Conservation (phyloP, 2,888 invertebrate species). For the Lordiphosa andalusiaca region DNA sequence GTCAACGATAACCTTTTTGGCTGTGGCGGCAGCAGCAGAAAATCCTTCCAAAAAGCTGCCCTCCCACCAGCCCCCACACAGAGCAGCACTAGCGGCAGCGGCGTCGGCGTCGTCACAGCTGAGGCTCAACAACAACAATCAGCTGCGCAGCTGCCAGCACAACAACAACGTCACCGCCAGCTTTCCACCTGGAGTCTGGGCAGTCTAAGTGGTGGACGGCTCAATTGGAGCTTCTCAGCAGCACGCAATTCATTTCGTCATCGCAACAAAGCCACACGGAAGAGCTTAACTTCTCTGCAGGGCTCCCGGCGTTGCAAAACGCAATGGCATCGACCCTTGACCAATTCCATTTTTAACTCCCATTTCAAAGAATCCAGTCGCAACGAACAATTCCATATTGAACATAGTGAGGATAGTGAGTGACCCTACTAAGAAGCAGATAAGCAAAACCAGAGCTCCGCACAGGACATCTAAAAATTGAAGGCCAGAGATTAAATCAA, state of each 20-base stretch:
- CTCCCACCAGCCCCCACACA: constrained; percentile 7
- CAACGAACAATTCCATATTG: constrained; percentile 83
- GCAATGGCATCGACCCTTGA: constrained; percentile 89
- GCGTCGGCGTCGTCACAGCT: constrained; percentile 9
- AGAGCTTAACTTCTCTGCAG: constrained; percentile 59
- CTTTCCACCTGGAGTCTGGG: constrained; percentile 75
- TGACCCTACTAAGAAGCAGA: too few relatives aligned
- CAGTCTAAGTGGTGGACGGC: constrained; percentile 58
- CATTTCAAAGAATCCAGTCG: constrained; percentile 88
- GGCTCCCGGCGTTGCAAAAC: constrained; percentile 82
- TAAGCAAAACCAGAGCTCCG: too few relatives aligned
- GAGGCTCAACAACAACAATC: constrained; percentile 16
- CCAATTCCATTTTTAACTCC: constrained; percentile 92
- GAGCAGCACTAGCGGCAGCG: constrained; percentile 8
- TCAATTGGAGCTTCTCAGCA: constrained; percentile 70
- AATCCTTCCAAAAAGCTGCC: constrained; percentile 9
- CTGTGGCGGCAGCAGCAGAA: constrained; percentile 17
- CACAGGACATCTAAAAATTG: too few relatives aligned
- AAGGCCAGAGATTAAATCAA: too few relatives aligned
- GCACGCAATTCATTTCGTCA: constrained; percentile 56
- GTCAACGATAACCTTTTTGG: constrained; percentile 25
- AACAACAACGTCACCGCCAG: constrained; percentile 31
- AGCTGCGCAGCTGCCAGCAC: constrained; percentile 12
- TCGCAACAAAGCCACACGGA: constrained; percentile 60
- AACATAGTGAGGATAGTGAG: too few relatives aligned